Percentiles rank a stretch among this genome's conserved stretches.
Conservation (phyloP, 2,797 vertebrate species). For the Eupleurogrammus muticus region DNA sequence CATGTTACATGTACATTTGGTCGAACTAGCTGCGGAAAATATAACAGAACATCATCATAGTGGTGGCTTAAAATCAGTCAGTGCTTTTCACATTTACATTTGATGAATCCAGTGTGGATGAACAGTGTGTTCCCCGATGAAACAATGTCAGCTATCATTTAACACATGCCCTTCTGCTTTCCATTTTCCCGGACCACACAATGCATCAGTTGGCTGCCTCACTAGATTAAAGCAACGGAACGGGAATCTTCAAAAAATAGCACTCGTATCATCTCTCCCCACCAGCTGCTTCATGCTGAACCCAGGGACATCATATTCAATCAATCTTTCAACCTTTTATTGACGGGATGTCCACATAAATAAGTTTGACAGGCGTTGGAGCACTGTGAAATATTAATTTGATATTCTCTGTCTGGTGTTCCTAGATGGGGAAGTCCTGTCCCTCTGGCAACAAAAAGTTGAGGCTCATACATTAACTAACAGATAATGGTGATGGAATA, state of each 20-base stretch:
- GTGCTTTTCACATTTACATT: neutral
- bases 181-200: slow-evolving; percentile 52
- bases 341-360: slow-evolving; percentile 84
- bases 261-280: slow-evolving; percentile 71
- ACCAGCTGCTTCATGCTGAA: slow-evolving; percentile 76
- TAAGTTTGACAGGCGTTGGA: slow-evolving; percentile 78
- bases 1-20: neutral
- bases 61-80: neutral
- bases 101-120: neutral
- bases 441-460: slow-evolving; percentile 73
- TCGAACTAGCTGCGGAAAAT: neutral
- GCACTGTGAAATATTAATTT: slow-evolving; percentile 83
- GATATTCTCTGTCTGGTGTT: slow-evolving; percentile 72
- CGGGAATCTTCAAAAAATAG: slow-evolving; percentile 78
- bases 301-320: slow-evolving; percentile 79
- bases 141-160: slow-evolving; percentile 16
- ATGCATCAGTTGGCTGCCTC: slow-evolving; percentile 62
- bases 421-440: slow-evolving; percentile 51
- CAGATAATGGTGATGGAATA: slow-evolving; percentile 67
- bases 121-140: neutral
- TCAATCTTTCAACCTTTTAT: slow-evolving; percentile 84
- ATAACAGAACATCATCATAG: neutral
- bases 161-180: slow-evolving; percentile 56
- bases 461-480: slow-evolving; percentile 72
- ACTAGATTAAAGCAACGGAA: slow-evolving; percentile 68